These are phyloP conservation scores for Rhagophthalmus giganteus DNA, from an alignment of 2,888 invertebrate species.

Conservation along the genomic window DNA sequence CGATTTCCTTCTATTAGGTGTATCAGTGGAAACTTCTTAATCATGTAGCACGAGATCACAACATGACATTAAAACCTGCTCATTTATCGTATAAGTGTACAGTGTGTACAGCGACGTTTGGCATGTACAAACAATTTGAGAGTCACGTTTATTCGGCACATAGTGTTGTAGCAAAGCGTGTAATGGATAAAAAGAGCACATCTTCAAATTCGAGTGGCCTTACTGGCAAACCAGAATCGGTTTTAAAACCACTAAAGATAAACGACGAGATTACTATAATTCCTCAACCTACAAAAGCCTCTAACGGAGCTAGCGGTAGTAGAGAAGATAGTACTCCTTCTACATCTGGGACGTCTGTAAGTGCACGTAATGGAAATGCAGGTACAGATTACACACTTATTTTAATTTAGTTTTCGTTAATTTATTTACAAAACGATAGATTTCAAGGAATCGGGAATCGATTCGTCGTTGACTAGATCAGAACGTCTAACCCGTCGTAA, in stretches of 20 bases:
- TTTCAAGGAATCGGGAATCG: background rate
- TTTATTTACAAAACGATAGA: too few relatives aligned
- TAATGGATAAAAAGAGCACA: slow-evolving; percentile 72
- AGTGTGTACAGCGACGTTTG: slow-evolving; percentile 91
- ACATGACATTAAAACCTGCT: slow-evolving; percentile 88
- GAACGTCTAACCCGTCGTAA: slow-evolving; percentile 46
- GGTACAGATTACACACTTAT: slow-evolving; percentile 34
- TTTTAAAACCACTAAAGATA: slow-evolving; percentile 80
- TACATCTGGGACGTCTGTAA: slow-evolving; percentile 15
- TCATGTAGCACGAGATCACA: slow-evolving; percentile 91
- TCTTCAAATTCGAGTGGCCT: slow-evolving; percentile 50
- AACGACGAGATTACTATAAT: slow-evolving; percentile 89
- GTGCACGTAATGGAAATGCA: slow-evolving; percentile 28
- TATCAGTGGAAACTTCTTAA: slow-evolving; percentile 92
- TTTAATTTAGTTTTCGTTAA: too few relatives aligned
- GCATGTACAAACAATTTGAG: slow-evolving; percentile 94
- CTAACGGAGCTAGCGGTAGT: slow-evolving; percentile 28
- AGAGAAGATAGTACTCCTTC: slow-evolving; percentile 27
- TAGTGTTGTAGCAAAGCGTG: slow-evolving; percentile 85
- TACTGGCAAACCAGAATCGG: slow-evolving; percentile 61
- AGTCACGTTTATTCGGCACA: slow-evolving; percentile 93
- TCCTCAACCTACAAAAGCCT: slow-evolving; percentile 72
- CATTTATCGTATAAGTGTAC: slow-evolving; percentile 94
- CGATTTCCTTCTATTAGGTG: too few relatives aligned
- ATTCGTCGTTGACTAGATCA: slow-evolving; percentile 41